Conservation (phyloP, 1,140 invertebrate species). For the Triops cancriformis region DNA sequence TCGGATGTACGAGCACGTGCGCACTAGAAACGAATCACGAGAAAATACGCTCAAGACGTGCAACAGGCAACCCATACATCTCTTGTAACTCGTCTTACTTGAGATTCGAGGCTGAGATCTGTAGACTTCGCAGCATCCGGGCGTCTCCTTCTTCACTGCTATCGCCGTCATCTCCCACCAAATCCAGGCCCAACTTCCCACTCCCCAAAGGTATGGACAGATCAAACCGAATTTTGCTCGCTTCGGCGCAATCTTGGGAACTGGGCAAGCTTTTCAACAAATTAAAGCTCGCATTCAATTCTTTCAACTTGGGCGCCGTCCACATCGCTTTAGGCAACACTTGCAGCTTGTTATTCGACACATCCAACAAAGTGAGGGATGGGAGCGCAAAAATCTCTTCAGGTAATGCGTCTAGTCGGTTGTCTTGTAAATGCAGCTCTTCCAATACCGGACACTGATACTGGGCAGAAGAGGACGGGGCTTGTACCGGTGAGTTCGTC, state of each 20-base stretch:
- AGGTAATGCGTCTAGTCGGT: constrained; percentile 70
- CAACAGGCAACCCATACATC: no score
- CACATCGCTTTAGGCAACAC: constrained; percentile 68
- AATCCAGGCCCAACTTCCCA: constrained; percentile 5
- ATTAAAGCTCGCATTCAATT: constrained; percentile 87
- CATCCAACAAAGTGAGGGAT: constrained; percentile 68
- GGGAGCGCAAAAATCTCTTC: constrained; percentile 70
- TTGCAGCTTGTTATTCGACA: constrained; percentile 90
- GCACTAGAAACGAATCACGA: neutral
- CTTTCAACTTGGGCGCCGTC: constrained; percentile 76
- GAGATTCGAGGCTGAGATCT: constrained; percentile 22
- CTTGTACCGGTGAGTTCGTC: constrained; percentile 16
- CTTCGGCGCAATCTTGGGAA: constrained; percentile 15
- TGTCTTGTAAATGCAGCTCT: constrained; percentile 79
- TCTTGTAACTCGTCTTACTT: constrained; percentile 18
- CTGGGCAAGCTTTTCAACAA: constrained; percentile 69
- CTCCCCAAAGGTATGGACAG: constrained; percentile 22
- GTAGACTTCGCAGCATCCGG: constrained; percentile 26
- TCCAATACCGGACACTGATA: constrained; percentile 59
- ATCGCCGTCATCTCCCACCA: constrained; percentile 20
- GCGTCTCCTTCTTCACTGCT: constrained; percentile 26
- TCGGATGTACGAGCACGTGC: neutral
- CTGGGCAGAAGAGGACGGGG: neutral
- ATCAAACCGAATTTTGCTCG: constrained; percentile 22
- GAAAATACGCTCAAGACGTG: no score